Percentiles rank a stretch among this genome's conserved stretches.
Evolutionary conservation across 2,113 vertebrate species (phyloP).

Genomic region (Rattus rattus): DNA sequence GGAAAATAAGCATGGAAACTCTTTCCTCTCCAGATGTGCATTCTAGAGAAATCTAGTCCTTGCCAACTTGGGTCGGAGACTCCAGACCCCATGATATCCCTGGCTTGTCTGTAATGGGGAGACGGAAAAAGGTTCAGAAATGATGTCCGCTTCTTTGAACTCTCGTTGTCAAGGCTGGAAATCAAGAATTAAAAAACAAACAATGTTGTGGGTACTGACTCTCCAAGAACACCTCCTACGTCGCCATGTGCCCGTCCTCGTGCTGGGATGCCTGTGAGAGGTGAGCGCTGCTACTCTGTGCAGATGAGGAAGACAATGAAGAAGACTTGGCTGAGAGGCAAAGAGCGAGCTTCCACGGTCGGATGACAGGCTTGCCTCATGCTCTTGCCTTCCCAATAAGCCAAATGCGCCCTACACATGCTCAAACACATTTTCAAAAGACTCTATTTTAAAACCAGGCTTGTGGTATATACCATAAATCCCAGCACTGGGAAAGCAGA

Average conservation of each 20-base stretch:
- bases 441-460: not conserved
- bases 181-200: not conserved
- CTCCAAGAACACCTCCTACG: not conserved
- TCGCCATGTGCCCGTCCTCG: not conserved
- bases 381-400: too few species aligned
- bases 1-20: not conserved
- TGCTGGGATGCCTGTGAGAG: not conserved
- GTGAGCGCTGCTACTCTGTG: too few species aligned
- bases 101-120: not conserved
- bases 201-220: not conserved
- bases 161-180: not conserved
- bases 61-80: not conserved
- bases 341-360: not conserved
- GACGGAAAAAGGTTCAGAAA: too few species aligned
- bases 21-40: not conserved
- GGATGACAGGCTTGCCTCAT: not conserved
- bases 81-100: not conserved
- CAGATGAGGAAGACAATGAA: not conserved
- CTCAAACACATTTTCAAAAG: not conserved
- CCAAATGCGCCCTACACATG: not conserved
- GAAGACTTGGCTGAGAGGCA: not conserved
- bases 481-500: not conserved
- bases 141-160: not conserved
- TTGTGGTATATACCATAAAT: not conserved
- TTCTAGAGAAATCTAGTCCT: not conserved